Evolutionary conservation across 2,888 invertebrate genomes (phyloP).

Genomic region (Drosophila bunnanda): DNA sequence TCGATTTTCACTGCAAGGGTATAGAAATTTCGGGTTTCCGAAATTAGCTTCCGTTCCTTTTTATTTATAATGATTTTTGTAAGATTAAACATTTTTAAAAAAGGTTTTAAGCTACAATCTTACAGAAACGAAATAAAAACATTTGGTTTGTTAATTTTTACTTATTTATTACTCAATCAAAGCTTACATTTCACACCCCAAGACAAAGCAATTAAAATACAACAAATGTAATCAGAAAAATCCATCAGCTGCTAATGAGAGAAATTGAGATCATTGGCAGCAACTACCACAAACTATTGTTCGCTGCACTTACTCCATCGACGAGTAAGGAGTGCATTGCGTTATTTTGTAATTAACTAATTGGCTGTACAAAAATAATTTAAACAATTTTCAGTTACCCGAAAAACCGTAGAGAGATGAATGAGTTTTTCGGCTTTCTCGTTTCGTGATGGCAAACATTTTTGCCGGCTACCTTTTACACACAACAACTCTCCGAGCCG

Average conservation of each 20-base stretch:
- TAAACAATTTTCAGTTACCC: constrained; percentile 19
- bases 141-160: background rate
- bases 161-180: background rate
- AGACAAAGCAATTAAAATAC: background rate
- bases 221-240: background rate
- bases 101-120: no score
- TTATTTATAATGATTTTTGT: no score
- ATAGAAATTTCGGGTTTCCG: no score
- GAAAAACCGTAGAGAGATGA: constrained; percentile 21
- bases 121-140: background rate
- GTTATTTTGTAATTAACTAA: constrained; percentile 28
- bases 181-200: background rate
- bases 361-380: constrained; percentile 15
- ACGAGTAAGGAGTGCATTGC: constrained; percentile 19
- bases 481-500: constrained; percentile 26
- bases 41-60: no score
- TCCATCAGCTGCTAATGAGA: constrained; percentile 10
- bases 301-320: constrained; percentile 20
- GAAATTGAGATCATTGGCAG: constrained; percentile 14
- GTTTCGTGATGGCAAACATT: constrained; percentile 48
- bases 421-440: constrained; percentile 20
- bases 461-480: constrained; percentile 71
- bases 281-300: constrained; percentile 2
- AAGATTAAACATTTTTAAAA: no score
- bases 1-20: no score